These are phyloP conservation scores for Benthosema pterotum DNA, from an alignment of 2,797 vertebrate species.

Conservation along the genomic window DNA sequence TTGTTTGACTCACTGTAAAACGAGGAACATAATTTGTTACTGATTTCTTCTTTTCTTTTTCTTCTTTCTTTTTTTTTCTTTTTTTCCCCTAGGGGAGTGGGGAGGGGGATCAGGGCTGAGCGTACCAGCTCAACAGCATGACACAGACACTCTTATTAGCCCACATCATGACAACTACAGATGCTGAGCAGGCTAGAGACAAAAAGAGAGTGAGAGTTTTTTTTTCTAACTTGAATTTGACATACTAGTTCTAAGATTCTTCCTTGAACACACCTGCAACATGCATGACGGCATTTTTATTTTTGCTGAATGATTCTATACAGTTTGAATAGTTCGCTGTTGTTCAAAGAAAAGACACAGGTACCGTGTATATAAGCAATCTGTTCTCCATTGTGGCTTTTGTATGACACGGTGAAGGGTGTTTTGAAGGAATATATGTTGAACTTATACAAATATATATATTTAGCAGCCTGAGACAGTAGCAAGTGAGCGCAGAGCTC, in stretches of 20 bases:
- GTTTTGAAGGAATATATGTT: constrained; percentile 53
- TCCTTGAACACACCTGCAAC: constrained; percentile 40
- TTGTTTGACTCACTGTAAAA: constrained; percentile 24
- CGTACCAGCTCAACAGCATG: constrained; percentile 56
- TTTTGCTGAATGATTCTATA: constrained; percentile 35
- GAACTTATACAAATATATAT: constrained; percentile 52
- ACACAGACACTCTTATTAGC: constrained; percentile 40
- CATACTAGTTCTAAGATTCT: constrained; percentile 42
- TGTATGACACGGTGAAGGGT: constrained; percentile 58
- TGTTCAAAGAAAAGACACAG: constrained; percentile 38
- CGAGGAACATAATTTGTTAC: constrained; percentile 36
- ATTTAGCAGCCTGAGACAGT: constrained; percentile 58
- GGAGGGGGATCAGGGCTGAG: constrained; percentile 70
- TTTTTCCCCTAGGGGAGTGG: too few relatives aligned
- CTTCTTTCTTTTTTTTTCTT: too few relatives aligned
- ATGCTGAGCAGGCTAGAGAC: constrained; percentile 47
- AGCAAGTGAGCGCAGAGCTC: constrained; percentile 22
- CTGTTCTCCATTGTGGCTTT: constrained; percentile 73
- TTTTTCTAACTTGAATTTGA: constrained; percentile 45
- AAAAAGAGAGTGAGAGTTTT: background rate
- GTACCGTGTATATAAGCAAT: constrained; percentile 77
- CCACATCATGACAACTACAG: constrained; percentile 54
- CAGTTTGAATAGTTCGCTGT: constrained; percentile 53
- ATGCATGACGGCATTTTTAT: constrained; percentile 8
- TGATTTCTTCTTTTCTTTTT: constrained; percentile 59